These are phyloP conservation scores for Onthophagus taurus DNA, from an alignment of 1,140 invertebrate genomes.

Conservation along the genomic window DNA sequence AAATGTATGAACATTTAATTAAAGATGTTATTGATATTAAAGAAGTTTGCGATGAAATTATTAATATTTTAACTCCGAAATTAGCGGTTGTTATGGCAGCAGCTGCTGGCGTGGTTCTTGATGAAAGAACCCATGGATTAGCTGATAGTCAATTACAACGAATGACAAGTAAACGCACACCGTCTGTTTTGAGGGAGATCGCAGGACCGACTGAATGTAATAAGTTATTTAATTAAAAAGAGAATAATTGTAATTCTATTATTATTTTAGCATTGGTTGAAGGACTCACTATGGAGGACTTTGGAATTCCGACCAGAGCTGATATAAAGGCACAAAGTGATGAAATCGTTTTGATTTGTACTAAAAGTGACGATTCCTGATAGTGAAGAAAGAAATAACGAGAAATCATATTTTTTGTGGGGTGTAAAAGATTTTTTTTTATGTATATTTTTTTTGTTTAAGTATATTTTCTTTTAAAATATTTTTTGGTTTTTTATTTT, in stretches of 20 bases:
- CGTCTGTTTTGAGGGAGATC: neutral
- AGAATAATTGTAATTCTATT: neutral
- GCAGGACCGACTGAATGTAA: conserved; percentile 1
- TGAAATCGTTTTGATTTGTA: conserved; percentile 20
- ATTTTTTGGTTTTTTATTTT: too few relatives aligned
- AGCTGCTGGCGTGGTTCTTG: conserved; percentile 7
- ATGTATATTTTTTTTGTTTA: too few relatives aligned
- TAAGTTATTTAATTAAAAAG: neutral
- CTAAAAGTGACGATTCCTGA: neutral
- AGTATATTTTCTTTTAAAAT: too few relatives aligned
- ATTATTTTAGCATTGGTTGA: conserved; percentile 25
- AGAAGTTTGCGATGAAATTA: neutral
- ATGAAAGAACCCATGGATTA: neutral
- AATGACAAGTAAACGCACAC: neutral
- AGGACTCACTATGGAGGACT: conserved; percentile 24
- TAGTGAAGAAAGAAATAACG: too few relatives aligned
- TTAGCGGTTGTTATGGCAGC: conserved; percentile 1
- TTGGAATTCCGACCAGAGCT: conserved; percentile 25
- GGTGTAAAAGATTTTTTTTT: too few relatives aligned
- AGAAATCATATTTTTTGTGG: too few relatives aligned
- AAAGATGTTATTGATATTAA: neutral
- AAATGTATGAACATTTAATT: neutral
- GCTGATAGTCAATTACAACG: neutral
- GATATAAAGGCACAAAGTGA: conserved; percentile 32
- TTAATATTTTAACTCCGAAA: neutral